Evolutionary conservation across 2,113 vertebrate species (phyloP), one percentile per base, ranked within the genome.

Genomic region (Pipra filicauda): DNA sequence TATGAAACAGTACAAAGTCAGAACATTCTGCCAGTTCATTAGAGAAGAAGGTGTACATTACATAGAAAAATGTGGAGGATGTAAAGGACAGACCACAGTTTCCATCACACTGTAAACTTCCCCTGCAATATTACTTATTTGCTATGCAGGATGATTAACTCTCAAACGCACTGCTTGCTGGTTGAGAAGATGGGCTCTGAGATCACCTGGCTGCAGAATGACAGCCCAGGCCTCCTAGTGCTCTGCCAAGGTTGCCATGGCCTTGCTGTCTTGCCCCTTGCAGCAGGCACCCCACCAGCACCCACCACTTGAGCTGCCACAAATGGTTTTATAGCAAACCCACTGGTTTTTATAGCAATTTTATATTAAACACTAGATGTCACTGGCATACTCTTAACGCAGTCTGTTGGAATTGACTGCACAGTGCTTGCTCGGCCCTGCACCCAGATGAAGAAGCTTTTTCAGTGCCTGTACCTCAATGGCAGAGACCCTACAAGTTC

Each of bases 331-430:
- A 18, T 13, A 74, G 43, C 15, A 67, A 67, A 67, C 7, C 22
- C 17, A 2, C 4, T 0, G 0, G 8, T 7, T 39, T 84, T 86
- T 15, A 22, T 1, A 17, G 65, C 58, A 22, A 62, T 88, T 91
- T 93, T 46, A 8, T 52, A 22, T 51, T 55, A 88, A 89, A 77
- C 97, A 97, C 97, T 97, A 98, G 97, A 77, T 98, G 98, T 98
- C 97, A 97, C 92, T 96, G 92, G 97, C 90, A 97, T 74, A 77
- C 97, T 96, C 98, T 92, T 81, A 77, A 95, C 73, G 5, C 61
- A 39, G 24, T 6, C 43, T 20, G 16, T 7, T 52, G 52, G 70
- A 80, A 59, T 24, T 14, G 57, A 35, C 72, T 76, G 51, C 30
- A 3, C 14, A 12, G 15, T 12, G 35, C 20, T 44, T 21, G 19